A percentile compares a stretch with the other conserved stretches of the same genome.
These are phyloP conservation scores for Megathymus violae DNA, from an alignment of 1,140 invertebrate species.

Conservation along the genomic window DNA sequence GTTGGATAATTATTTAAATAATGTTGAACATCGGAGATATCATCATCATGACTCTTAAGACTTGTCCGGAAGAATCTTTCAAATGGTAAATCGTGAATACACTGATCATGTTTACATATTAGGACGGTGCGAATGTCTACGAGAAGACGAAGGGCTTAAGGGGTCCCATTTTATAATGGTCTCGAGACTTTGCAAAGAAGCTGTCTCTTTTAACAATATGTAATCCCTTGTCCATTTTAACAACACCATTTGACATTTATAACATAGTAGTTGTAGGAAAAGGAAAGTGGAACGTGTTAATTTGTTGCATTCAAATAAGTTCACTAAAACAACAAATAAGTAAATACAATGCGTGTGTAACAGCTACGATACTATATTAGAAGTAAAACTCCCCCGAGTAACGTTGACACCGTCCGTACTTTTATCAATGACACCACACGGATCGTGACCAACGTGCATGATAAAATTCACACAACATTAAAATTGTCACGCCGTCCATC, in stretches of 20 bases:
- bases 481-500: no score
- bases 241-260: neutral
- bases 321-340: neutral
- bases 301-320: constrained; percentile 2
- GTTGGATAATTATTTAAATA: no score
- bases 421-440: constrained; percentile 5
- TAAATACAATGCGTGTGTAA: constrained; percentile 3
- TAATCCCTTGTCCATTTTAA: neutral
- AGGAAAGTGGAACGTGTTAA: constrained; percentile 1
- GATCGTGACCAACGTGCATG: neutral
- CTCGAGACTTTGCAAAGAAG: no score
- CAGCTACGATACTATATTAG: constrained; percentile 36
- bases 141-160: no score
- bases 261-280: neutral
- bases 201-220: no score
- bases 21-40: no score
- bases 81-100: no score
- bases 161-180: no score
- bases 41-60: no score
- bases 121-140: no score
- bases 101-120: no score
- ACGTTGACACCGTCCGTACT: constrained; percentile 45
- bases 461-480: neutral
- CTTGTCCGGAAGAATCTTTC: no score
- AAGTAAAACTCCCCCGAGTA: constrained; percentile 50